Evolutionary conservation across 2,113 vertebrate genomes (phyloP), one percentile per base, ranked within the genome.

Genomic region (Bos indicus): DNA sequence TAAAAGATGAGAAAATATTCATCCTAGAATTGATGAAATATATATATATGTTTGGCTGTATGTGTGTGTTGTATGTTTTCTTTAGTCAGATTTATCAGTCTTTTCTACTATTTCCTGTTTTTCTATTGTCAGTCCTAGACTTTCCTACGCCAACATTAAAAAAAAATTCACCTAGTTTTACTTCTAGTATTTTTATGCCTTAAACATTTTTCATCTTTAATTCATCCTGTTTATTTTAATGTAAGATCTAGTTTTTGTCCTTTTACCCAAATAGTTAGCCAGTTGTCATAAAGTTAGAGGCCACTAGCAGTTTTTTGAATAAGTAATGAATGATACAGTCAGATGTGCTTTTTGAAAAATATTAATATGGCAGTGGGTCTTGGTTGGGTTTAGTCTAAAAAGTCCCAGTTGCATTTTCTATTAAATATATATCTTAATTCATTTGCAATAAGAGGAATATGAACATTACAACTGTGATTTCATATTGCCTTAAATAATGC

Each of bases 201-300:
- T 89, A 96, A 86, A 74, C 40, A 11, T 95, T 89, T 94, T 96
- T 56, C 40, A 62, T 91, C 46, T 88, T 96, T 91, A 95, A 78
- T 91, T 91, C 33, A 94, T 56, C 15, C 52, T 52, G 3, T 36
- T 84, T 95, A 88, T 59, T 93, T 97, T 95, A 93, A 52, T 60
- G n/a, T 77, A 93, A 83, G 54, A 64, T 88, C 13, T 90, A 17
- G 59, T 71, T 82, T 90, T 91, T 77, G 21, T 87, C 48, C 93
- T 90, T 93, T 83, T 91, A 43, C 48, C 26, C 33, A 84, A 3
- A 43, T 88, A n/a, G 4, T 85, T 97, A 33, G 48, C 54, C n/a
- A 89, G 6, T 51, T 94, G 87, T 77, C 25, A 56, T 74, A 51
- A 95, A 88, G 54, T 82, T 90, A 77, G n/a, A 78, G 83, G 86